phyloP scores from a whole-genome alignment of 2,797 vertebrate genomes.

The Helostoma temminkii region DNA sequence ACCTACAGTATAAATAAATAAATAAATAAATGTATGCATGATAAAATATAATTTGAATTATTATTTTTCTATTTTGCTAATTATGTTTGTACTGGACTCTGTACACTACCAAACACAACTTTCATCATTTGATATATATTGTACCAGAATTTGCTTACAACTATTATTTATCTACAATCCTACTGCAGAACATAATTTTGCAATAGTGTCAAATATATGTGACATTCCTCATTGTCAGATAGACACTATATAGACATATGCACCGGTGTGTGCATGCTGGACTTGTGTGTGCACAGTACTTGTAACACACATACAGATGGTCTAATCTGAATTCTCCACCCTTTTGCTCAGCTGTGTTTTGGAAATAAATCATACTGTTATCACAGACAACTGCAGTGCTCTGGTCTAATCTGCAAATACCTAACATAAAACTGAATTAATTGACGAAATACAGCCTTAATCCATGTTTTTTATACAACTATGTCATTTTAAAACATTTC shows the following conservation, averaged over 20 bases:
- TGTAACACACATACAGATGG: neutral
- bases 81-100: no score
- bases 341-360: slow-evolving; percentile 72
- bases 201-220: no score
- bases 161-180: no score
- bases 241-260: neutral
- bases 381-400: slow-evolving; percentile 62
- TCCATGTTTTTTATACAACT: neutral
- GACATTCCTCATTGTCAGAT: no score
- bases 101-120: neutral
- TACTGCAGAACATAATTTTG: neutral
- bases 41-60: no score
- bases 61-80: neutral
- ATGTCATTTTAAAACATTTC: no score
- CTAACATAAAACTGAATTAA: slow-evolving; percentile 23
- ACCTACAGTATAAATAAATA: no score
- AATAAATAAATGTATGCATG: no score
- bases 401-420: slow-evolving; percentile 15
- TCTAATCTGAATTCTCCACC: slow-evolving; percentile 57
- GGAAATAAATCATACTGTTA: slow-evolving; percentile 79
- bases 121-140: neutral
- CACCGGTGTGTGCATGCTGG: no score
- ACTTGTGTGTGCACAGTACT: no score
- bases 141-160: no score
- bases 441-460: neutral